Conservation (phyloP, 2,888 invertebrate species). For the Aromia moschata region DNA sequence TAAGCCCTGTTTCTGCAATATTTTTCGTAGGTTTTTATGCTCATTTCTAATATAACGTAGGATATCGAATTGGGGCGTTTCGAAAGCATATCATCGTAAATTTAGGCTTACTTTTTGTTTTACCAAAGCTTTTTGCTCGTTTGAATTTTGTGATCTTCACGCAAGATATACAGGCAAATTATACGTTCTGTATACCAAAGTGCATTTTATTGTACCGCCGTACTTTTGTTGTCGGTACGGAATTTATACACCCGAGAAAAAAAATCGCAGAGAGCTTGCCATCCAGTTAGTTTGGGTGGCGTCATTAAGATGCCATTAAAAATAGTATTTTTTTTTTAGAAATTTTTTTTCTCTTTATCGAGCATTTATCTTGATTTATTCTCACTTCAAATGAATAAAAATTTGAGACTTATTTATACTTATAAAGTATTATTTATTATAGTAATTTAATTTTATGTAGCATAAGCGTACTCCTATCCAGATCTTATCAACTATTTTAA, state of each 20-base stretch:
- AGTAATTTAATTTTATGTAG: slow-evolving; percentile 31
- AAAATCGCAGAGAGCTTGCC: not conserved
- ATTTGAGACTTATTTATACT: slow-evolving; percentile 25
- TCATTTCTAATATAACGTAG: slow-evolving; percentile 6
- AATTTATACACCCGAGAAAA: no score
- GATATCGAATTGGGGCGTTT: slow-evolving; percentile 10
- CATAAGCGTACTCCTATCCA: slow-evolving; percentile 28
- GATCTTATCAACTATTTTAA: slow-evolving; percentile 33
- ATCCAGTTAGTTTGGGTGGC: slow-evolving; percentile 3
- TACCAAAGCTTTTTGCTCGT: slow-evolving; percentile 19
- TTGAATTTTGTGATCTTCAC: slow-evolving; percentile 20
- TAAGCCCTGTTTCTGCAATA: not conserved
- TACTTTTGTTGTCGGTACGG: slow-evolving; percentile 4
- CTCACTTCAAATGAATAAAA: slow-evolving; percentile 20
- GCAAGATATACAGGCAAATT: slow-evolving; percentile 14
- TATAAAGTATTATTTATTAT: slow-evolving; percentile 38
- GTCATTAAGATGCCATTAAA: slow-evolving; percentile 11
- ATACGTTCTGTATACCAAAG: slow-evolving; percentile 20
- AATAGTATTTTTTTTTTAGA: slow-evolving; percentile 10
- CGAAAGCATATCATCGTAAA: slow-evolving; percentile 18
- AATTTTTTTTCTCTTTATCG: slow-evolving; percentile 2
- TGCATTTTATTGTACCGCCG: slow-evolving; percentile 19
- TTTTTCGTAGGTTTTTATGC: not conserved
- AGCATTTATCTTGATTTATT: not conserved
- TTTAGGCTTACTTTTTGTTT: slow-evolving; percentile 18